Percentiles rank a stretch among this genome's conserved stretches.
Conservation (phyloP, 2,888 invertebrate species). For the Xestia rhomboidea region DNA sequence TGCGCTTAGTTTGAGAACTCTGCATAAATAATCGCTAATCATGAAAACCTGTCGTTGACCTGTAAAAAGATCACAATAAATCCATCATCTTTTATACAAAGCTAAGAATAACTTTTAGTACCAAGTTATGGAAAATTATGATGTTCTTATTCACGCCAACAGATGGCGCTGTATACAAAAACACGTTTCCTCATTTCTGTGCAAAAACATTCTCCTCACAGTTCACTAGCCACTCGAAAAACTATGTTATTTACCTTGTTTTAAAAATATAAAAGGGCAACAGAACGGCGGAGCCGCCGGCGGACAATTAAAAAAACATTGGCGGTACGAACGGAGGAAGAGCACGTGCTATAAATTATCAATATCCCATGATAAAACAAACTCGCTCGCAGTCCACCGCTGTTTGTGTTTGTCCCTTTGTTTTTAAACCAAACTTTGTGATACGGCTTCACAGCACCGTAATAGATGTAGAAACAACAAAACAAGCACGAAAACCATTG, state of each 20-base stretch:
- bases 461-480: slow-evolving; percentile 57
- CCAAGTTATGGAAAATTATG: slow-evolving; percentile 2
- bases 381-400: slow-evolving; percentile 68
- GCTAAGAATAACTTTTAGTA: slow-evolving; percentile 20
- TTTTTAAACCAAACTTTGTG: slow-evolving; percentile 82
- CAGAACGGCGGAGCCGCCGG: slow-evolving; percentile 69
- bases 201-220: slow-evolving; percentile 53
- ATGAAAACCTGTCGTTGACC: background rate
- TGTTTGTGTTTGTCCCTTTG: slow-evolving; percentile 83
- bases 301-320: slow-evolving; percentile 78
- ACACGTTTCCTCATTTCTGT: slow-evolving; percentile 18
- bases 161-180: slow-evolving; percentile 64
- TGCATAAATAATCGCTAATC: background rate
- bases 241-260: slow-evolving; percentile 73
- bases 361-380: slow-evolving; percentile 90
- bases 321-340: slow-evolving; percentile 56
- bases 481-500: slow-evolving; percentile 27
- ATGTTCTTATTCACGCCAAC: slow-evolving; percentile 29
- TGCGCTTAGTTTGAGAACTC: background rate
- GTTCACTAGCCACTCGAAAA: slow-evolving; percentile 59
- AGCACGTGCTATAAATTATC: slow-evolving; percentile 87
- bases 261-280: slow-evolving; percentile 71
- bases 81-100: slow-evolving; percentile 5
- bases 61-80: slow-evolving; percentile 11
- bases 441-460: slow-evolving; percentile 64